Evolutionary conservation across 2,888 invertebrate genomes (phyloP), one percentile per base, ranked within the genome.

Genomic region (Hydrotaea diabolus): DNA sequence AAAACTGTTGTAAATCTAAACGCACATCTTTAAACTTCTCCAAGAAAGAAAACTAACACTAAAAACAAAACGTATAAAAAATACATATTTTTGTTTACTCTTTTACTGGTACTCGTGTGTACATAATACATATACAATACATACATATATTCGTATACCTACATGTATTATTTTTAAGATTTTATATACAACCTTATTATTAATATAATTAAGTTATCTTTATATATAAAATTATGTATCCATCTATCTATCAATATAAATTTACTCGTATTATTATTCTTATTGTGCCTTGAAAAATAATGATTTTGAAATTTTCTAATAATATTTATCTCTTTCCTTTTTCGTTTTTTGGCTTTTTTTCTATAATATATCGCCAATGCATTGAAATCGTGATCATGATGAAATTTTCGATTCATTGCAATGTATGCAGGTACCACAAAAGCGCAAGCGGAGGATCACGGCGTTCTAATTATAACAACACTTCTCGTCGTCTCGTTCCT

Each of bases 401-500:
- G 2, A 7, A n/a, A 31, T 31, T 31, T 69, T 82, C 21, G 77
- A 55, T 81, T 72, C 57, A 11, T 36, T 21, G 62, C 53, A 87
- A 31, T 7, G 7, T 4, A 31, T 31, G 31, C 88, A 92, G 93
- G 93, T 92, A 92, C 89, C 90, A 91, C 89, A 91, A 92, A 92
- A 91, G 92, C 91, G 88, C 92, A 92, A 89, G 91, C 91, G 92
- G 93, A 92, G 91, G 93, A 92, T 91, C 92, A 92, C 92, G 93
- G 91, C 91, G 92, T 92, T 90, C 91, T 93, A 90, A 93, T 93
- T 89, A 92, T 92, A 90, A 91, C 91, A 91, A 91, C 91, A 90
- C 91, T 92, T 90, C 90, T 91, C 93, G 92, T 91, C 92, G 92
- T 89, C 91, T 93, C 90, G 92, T 92, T 91, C 93, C 93, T 93